Evolutionary conservation across 2,797 vertebrate species (phyloP).

Genomic region (Acrossocheilus fasciatus): DNA sequence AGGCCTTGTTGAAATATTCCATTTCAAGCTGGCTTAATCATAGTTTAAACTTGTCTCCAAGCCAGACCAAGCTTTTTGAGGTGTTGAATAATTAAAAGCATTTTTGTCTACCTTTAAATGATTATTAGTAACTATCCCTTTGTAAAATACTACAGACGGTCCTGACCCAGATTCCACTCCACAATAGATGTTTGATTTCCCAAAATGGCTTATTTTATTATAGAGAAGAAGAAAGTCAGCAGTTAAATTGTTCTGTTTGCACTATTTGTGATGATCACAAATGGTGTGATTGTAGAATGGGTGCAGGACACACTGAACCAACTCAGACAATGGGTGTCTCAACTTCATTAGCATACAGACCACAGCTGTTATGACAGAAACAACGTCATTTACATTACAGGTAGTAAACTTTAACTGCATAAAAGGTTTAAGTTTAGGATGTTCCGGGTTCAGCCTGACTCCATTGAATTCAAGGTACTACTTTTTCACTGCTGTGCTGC

Average conservation of each 20-base stretch:
- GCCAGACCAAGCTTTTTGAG: neutral
- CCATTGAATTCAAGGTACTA: neutral
- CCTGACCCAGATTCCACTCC: neutral
- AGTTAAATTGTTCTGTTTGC: neutral
- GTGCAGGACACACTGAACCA: neutral
- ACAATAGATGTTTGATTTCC: neutral
- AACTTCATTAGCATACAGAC: neutral
- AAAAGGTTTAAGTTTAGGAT: neutral
- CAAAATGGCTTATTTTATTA: neutral
- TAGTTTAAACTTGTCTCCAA: neutral
- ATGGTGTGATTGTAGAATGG: neutral
- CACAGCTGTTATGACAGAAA: neutral
- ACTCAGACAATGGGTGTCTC: neutral
- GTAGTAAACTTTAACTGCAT: neutral
- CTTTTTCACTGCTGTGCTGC: neutral
- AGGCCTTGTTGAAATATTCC: neutral
- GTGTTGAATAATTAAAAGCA: neutral
- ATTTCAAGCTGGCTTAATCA: neutral
- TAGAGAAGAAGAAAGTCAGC: neutral
- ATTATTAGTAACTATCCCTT: neutral
- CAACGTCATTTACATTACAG: neutral
- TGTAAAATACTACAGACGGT: neutral
- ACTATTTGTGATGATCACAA: neutral
- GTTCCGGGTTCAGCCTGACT: neutral
- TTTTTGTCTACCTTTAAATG: neutral